Conservation (phyloP, 2,797 vertebrate species). For the Chelidonichthys spinosus region DNA sequence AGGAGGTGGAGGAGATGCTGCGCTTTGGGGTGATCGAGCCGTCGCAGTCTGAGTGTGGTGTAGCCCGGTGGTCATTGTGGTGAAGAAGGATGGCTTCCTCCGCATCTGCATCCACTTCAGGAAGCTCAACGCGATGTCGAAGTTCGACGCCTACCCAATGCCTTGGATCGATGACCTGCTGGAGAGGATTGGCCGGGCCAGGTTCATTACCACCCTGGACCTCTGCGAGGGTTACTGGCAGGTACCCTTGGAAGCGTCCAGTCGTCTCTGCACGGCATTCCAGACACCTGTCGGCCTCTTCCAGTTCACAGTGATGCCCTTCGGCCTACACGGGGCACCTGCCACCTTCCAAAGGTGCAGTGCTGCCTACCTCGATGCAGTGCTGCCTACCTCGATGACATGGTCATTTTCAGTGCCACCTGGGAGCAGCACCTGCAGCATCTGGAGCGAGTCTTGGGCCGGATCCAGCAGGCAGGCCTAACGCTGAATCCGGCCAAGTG, state of each 20-base stretch:
- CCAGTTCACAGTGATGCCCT: not conserved
- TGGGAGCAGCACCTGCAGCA: too few relatives aligned
- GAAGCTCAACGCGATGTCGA: not conserved
- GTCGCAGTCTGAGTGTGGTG: too few relatives aligned
- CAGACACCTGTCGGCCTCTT: not conserved
- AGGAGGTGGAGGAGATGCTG: too few relatives aligned
- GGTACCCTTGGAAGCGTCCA: not conserved
- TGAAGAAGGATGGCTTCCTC: not conserved
- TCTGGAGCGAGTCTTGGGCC: too few relatives aligned
- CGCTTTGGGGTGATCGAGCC: too few relatives aligned
- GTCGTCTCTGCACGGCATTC: not conserved
- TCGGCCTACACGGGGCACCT: not conserved
- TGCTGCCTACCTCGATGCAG: not conserved
- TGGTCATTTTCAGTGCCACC: too few relatives aligned
- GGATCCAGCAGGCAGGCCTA: too few relatives aligned
- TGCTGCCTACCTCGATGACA: too few relatives aligned
- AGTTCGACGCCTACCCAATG: not conserved
- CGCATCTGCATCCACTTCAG: not conserved
- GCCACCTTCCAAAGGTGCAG: not conserved
- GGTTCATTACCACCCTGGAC: too few relatives aligned
- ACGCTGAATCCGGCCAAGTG: not conserved
- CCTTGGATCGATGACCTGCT: too few relatives aligned
- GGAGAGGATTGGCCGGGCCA: too few relatives aligned
- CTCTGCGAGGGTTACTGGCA: too few relatives aligned
- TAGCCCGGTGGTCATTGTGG: not conserved